Evolutionary conservation across 2,113 vertebrate species (phyloP).

Genomic region (Nibea albiflora): DNA sequence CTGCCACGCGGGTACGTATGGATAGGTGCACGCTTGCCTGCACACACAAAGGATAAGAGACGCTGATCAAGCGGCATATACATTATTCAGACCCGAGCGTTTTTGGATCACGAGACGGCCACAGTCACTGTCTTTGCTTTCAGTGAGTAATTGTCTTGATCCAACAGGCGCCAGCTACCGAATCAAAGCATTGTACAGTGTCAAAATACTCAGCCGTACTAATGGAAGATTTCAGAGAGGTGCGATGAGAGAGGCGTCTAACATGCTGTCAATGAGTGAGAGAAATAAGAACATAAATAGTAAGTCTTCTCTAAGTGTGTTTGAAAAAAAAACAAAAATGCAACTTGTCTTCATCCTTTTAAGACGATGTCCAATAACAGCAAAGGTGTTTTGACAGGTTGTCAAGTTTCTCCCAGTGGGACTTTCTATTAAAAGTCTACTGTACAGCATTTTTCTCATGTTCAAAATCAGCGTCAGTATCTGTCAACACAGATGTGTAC

Average conservation of each 20-base stretch:
- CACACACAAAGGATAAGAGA: neutral
- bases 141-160: conserved; percentile 14
- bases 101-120: conserved; percentile 2
- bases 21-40: neutral
- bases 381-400: conserved; percentile 69
- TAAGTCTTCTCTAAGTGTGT: conserved; percentile 39
- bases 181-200: conserved; percentile 18
- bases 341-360: conserved; percentile 39
- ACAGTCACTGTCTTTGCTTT: conserved; percentile 7
- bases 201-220: conserved; percentile 30
- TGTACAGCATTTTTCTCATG: conserved; percentile 55
- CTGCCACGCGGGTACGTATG: neutral
- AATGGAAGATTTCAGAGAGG: conserved; percentile 27
- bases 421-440: conserved; percentile 69
- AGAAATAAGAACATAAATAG: conserved; percentile 1
- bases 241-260: conserved; percentile 51
- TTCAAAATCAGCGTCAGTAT: conserved; percentile 25
- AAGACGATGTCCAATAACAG: conserved; percentile 56
- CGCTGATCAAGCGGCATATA: neutral
- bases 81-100: conserved; percentile 7
- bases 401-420: conserved; percentile 63
- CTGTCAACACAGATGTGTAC: neutral
- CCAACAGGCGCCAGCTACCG: neutral
- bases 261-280: conserved; percentile 32
- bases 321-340: conserved; percentile 27